Base-by-base conservation (phyloP, 2,888 invertebrate species). In the Coenonympha arcania region DNA sequence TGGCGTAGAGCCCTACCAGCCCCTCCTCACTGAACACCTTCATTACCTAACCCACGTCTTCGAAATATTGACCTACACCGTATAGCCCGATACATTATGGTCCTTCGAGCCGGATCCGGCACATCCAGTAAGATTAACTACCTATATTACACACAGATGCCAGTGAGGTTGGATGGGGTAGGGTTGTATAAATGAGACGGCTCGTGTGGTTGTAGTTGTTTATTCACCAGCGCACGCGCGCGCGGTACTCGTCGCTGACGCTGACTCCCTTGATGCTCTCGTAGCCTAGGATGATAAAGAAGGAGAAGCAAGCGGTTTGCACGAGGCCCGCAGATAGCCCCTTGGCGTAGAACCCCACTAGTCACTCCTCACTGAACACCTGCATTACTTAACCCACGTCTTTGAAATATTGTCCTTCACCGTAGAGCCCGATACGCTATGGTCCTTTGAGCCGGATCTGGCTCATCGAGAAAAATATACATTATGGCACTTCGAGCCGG, bases 231-330 rank as follows among this genome's bases (percentile, higher is more conserved):
- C 93, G 90, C 59, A 98, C 91, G 50, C 90, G 87, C 52, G 92
- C 89, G 71, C 93, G 91, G 79, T 94, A 97, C 77, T 97, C 94
- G 39, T 97, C 95, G 65, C 93, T 92, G 28, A 99, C 89, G 52
- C 96, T 95, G 61, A 95, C 90, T 41, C 97, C 89, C 77, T 99
- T 99, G 57, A 99, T 95, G 36, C 94, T 95, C 87, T 99, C 98
- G 72, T 99, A 99, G 5, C 98, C 97, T 45, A 98, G 87, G 58
- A 98, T 97, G 67, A 98, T 95, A 66, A 95, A 94, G 83, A 96
- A 96, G 58, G 96, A 96, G 82, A 96, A 98, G 57, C 95, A 92
- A 31, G 95, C 93, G 0, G 97, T 96, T 81, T 97, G 97, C 43
- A 96, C 92, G 18, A 98, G 88, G 9, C 99, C 89, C 2, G 98